phyloP scores from a whole-genome alignment of 2,797 vertebrate species.

The Enteromius treurensis region DNA sequence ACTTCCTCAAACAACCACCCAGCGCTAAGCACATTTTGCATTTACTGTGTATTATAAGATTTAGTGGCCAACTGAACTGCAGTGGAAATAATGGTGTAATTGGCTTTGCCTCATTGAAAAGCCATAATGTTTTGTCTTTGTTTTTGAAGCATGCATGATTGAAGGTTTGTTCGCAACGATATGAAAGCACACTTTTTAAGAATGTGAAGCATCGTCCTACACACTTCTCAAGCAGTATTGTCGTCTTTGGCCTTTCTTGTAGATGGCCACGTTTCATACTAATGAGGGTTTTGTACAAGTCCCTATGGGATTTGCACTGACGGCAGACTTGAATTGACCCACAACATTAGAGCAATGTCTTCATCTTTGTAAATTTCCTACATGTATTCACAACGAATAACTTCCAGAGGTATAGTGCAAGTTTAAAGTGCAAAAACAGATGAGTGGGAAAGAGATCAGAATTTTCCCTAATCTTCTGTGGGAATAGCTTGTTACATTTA shows the following conservation, averaged over 20 bases:
- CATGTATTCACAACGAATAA: not conserved
- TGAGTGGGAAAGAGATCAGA: constrained; percentile 95
- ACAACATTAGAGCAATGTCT: not conserved
- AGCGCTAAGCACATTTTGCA: constrained; percentile 71
- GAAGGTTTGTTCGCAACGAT: not conserved
- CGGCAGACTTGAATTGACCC: not conserved
- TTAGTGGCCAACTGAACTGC: not conserved
- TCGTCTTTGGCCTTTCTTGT: not conserved
- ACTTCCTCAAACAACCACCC: constrained; percentile 83
- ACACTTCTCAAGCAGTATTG: not conserved
- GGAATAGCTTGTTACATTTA: constrained; percentile 87
- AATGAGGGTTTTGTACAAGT: constrained; percentile 4
- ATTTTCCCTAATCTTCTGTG: constrained; percentile 94
- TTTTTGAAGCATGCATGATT: constrained; percentile 4
- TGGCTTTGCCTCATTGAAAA: not conserved
- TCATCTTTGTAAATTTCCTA: not conserved
- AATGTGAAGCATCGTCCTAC: not conserved
- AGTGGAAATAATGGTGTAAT: not conserved
- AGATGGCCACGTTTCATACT: not conserved
- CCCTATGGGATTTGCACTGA: not conserved
- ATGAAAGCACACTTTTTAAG: constrained; percentile 1
- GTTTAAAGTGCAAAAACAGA: constrained; percentile 94
- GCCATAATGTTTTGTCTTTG: not conserved
- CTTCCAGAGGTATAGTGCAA: constrained; percentile 89
- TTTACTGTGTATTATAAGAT: not conserved